Base-by-base conservation (phyloP, 2,797 vertebrate species). In the Periophthalmus magnuspinnatus region DNA sequence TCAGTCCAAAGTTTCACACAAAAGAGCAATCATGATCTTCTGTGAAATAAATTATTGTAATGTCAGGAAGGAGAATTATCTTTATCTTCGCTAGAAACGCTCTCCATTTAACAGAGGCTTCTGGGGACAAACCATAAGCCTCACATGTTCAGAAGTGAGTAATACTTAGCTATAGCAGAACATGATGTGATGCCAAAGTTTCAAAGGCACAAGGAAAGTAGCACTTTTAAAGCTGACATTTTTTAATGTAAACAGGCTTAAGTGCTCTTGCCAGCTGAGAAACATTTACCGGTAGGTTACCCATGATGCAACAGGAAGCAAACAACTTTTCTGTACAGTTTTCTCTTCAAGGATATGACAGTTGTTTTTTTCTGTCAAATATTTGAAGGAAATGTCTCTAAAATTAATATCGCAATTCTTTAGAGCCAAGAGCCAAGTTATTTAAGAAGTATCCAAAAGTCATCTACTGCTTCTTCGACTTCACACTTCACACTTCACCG, bases 1-100 rank as follows among this genome's bases (percentile, higher is more conserved):
- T 74, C 68, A 71, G 28, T 33, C 77, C 59, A 38, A 60, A 60
- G 58, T 36, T 32, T 60, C 58, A 54, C 55, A 78, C 41, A 65
- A 69, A 45, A 5, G 16, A 65, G 56, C 17, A 47, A 82, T 74
- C 16, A 66, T 7, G 22, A 69, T 62, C 63, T 67, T 47, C 52
- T 54, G 38, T 16, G 34, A 55, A 55, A 57, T 65, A 55, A 55
- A 57, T 65, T 17, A 48, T 11, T 65, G 45, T 33, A 32, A 10
- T 52, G 22, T 52, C 28, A 52, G 47, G 63, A 28, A n/a, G 28
- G 32, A 52, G 28, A 62, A 24, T 52, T 33, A 34, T 52, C 28
- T 9, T 47, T 45, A 64, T 47, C n/a, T 52, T 33, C 33, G 52
- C 24, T 5, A 33, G 9, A 50, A 33, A 65, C 33, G n/a, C 14